Evolutionary conservation across 53 echinoderm and acorn worm genomes (phyloP), one percentile per base, ranked within the genome.

Genomic region (Paelopatides confundens): DNA sequence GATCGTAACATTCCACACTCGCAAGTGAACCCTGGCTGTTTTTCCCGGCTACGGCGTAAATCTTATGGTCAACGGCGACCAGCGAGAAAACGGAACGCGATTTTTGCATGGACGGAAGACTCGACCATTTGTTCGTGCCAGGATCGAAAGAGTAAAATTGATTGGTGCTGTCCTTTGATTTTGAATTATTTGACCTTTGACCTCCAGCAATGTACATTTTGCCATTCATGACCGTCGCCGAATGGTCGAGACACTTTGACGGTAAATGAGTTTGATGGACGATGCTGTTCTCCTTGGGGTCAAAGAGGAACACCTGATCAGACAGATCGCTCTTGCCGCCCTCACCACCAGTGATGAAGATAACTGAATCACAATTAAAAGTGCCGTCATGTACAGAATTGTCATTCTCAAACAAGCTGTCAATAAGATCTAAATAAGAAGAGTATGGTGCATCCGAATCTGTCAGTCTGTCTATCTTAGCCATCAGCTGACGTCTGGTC

Each of bases 31-130:
- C 94, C 13, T 92, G 92, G n/a, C 77, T 83, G 32, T 97, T 97
- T 92, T 95, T 97, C 0, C 95, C 98, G 11, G 93, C 98, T 6
- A 95, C 94, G 0, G 98, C 98, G 50, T 97, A 97, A 5, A 97
- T 31, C 2, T 87, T 90, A 24, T 85, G 81, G 49, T 93, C 70
- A 17, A 95, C 36, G 2, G 90, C 69, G 54, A 87, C 82, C 7
- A 97, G 84, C 9, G 92, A 85, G 77, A 97, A 97, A 26, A 92
- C 86, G 3, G 98, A 92, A 1, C 98, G 91, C 2, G 88, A 85
- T 71, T 95, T 93, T 77, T 92, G 86, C 98, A 97, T 97, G 2
- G 95, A 90, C 15, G 88, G 90, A 35, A 95, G 63, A 88, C 86
- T 90, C 11, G 89, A 38, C 98, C 98, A 97, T 1, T 89, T 53